Conservation (phyloP, 2,888 invertebrate genomes). For the Eristalis pertinax region DNA sequence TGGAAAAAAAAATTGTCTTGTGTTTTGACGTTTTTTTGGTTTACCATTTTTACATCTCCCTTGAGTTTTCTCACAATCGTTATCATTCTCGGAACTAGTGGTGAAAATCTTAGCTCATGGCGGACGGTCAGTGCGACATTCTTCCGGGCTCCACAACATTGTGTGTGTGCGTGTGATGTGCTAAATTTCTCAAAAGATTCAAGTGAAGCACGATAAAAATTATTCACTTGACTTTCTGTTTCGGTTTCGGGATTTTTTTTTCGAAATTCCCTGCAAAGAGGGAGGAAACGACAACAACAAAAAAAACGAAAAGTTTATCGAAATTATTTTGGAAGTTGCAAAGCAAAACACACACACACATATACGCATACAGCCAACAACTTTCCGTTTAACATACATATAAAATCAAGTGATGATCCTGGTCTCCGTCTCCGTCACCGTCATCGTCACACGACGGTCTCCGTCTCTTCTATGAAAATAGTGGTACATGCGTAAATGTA, state of each 20-base stretch:
- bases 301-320: background rate
- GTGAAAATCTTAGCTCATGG: slow-evolving; percentile 26
- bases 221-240: background rate
- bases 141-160: background rate
- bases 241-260: background rate
- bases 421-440: slow-evolving; percentile 50
- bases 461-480: slow-evolving; percentile 67
- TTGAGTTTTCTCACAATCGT: slow-evolving; percentile 1
- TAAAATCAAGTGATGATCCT: slow-evolving; percentile 71
- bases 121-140: background rate
- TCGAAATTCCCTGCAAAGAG: background rate
- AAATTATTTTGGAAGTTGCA: slow-evolving; percentile 21
- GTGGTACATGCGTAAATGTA: slow-evolving; percentile 73
- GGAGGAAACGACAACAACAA: background rate
- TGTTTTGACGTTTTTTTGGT: slow-evolving; percentile 18
- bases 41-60: no score
- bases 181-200: background rate
- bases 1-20: slow-evolving; percentile 25
- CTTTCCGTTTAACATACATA: slow-evolving; percentile 61
- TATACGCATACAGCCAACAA: slow-evolving; percentile 57
- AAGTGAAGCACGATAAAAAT: background rate
- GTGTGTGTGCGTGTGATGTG: slow-evolving; percentile 21
- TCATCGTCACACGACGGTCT: slow-evolving; percentile 56
- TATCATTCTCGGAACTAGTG: slow-evolving; percentile 14
- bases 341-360: slow-evolving; percentile 34